Evolutionary conservation across 64 coral and sea anemone species (phyloP), one percentile per base, ranked within the genome.

Genomic region (Montipora efflorescens): DNA sequence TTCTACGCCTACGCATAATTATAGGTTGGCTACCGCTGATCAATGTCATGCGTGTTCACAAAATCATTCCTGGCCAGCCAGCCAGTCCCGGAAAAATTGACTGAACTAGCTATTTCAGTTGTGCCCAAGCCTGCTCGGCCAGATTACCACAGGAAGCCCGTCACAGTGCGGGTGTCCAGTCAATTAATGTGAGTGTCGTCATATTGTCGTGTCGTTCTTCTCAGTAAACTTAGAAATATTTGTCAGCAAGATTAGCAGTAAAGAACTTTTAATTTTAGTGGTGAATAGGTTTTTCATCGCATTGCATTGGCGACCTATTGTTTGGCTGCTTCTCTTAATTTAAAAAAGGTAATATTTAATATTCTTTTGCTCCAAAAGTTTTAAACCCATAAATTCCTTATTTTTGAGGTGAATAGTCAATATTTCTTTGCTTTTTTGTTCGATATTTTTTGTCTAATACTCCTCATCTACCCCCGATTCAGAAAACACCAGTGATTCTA

Each of bases 401-500:
- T 14, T 71, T 71, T 16, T 6, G 67, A 71, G 67, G 67, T 71
- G 15, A 71, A 71, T 71, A 71, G 67, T 71, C 67, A 71, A 71
- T 71, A 71, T 2, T 3, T 71, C 67, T 71, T 71, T 71, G 67
- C 67, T 71, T 71, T 71, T 71, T 71, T 71, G 1, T 71, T 16
- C 67, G 1, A 8, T 71, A 71, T 71, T 71, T 71, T 71, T 71
- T 57, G 67, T 14, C 67, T 0, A 71, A 71, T 71, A 10, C 67
- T 71, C 67, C 67, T 71, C 67, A 71, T 71, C 67, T 71, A 71
- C 20, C 67, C 67, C 67, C 67, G 67, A 71, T 71, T 71, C 67
- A 71, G 67, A 71, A 71, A 71, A 71, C 67, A 11, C 67, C 67
- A 71, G 67, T 71, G 5, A 71, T 36, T 36, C 0, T 36, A 36